Conservation (phyloP, 2,888 invertebrate species). For the Ptilodon capucinus region DNA sequence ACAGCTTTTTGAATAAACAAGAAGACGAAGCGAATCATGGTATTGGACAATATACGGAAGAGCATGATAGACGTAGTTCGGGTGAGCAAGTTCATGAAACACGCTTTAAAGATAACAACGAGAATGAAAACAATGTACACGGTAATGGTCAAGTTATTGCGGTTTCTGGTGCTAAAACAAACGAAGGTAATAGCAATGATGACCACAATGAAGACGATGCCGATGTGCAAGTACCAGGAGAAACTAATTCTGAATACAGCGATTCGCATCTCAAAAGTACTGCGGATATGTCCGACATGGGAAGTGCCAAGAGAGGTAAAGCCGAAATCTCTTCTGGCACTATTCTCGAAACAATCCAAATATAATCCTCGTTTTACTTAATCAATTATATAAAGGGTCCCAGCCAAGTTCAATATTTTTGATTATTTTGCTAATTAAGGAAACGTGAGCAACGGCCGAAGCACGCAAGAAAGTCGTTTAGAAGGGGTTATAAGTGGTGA, state of each 20-base stretch:
- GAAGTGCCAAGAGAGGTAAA: slow-evolving; percentile 74
- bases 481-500: slow-evolving; percentile 76
- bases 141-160: slow-evolving; percentile 24
- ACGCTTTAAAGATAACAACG: slow-evolving; percentile 23
- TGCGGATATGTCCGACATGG: slow-evolving; percentile 61
- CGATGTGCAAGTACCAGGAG: slow-evolving; percentile 79
- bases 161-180: slow-evolving; percentile 37
- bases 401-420: slow-evolving; percentile 79
- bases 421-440: slow-evolving; percentile 82
- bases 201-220: slow-evolving; percentile 79
- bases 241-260: slow-evolving; percentile 67
- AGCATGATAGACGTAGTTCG: slow-evolving; percentile 5
- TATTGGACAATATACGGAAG: slow-evolving; percentile 4
- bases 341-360: slow-evolving; percentile 69
- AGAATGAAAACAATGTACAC: slow-evolving; percentile 13
- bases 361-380: slow-evolving; percentile 55
- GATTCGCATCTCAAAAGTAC: slow-evolving; percentile 65
- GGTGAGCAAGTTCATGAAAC: slow-evolving; percentile 16
- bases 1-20: background rate
- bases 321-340: slow-evolving; percentile 71
- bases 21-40: slow-evolving; percentile 1
- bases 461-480: slow-evolving; percentile 75
- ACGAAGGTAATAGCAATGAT: slow-evolving; percentile 70
- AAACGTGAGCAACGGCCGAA: slow-evolving; percentile 70
- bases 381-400: slow-evolving; percentile 70